Evolutionary conservation across 2,888 invertebrate genomes (phyloP), one percentile per base, ranked within the genome.

Genomic region (Drosophila crucigera): DNA sequence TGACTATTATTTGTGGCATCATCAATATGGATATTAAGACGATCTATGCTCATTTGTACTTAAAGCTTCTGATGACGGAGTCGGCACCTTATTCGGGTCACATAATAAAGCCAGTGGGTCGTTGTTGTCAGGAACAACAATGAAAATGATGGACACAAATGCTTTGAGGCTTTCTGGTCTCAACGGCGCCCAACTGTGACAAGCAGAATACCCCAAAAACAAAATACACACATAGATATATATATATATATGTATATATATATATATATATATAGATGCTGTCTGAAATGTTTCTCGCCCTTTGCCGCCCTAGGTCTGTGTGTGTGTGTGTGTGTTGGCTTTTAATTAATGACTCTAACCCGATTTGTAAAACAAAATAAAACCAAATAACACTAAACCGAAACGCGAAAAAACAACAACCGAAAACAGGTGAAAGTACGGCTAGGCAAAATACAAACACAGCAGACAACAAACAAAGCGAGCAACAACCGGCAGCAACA

Each of bases 271-370:
- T 28, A 11, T 4, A 50, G 76, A 63, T 74, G 77, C 63, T 71
- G 60, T 22, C 39, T 49, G n/a, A 72, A 33, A 39, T 39, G 56
- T 25, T 22, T 25, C 16, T 30, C 35, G 31, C 28, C 56, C 28
- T 10, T 5, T 33, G 16, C n/a, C 28, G 30, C 35, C 25, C 50
- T 49, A n/a, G 16, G 22, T 41, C 11, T 63, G 50, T 31, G 14
- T 25, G 50, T 31, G 14, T 25, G 50, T 31, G 14, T 33, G 30
- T 59, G 14, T 25, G 30, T 62, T 77, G 76, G 68, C 60, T 54
- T 68, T 83, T 82, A 81, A 83, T 82, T 82, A 82, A 82, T 82
- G 82, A 83, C 78, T 78, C 68, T 83, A 81, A 81, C 82, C 84
- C 81, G 75, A 83, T 81, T 83, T 81, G 84, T 81, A 75, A 83